Evolutionary conservation across 2,113 vertebrate species (phyloP), one percentile per base, ranked within the genome.

Genomic region (Dromiciops gliroides): DNA sequence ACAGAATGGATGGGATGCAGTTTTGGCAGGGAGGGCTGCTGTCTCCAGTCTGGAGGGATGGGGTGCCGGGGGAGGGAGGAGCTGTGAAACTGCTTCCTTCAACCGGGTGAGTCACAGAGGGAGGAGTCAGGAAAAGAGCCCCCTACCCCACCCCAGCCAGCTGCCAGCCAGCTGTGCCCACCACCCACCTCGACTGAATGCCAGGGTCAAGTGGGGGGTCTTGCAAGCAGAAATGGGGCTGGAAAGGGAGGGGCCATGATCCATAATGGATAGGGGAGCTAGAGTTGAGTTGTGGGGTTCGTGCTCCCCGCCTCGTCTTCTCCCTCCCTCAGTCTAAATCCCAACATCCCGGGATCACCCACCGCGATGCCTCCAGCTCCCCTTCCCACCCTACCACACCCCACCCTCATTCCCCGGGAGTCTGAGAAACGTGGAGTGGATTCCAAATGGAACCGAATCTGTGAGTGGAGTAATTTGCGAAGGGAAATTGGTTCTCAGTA

Each of bases 111-210:
- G 96, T 98, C 97, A 97, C 47, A 56, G 94, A 51, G 51, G 92
- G 95, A 96, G 91, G 89, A 95, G 96, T 94, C 75, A 95, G 97
- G 95, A 96, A 95, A 91, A 75, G 50, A 94, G 96, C 91, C 93
- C 91, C 93, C 94, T 49, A 94, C 95, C 91, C 93, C 91, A 92
- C 93, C 95, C 51, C 60, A 90, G 31, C 97, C 99, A 99, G 99
- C 99, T 99, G 99, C 98, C 95, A 97, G 97, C 98, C 99, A 99
- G 99, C 99, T 99, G 99, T 98, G 98, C 91, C 95, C 94, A 90
- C 96, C 94, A 10, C 91, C 89, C 93, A 90, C 94, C 60, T 97
- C 98, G 51, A 52, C 51, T 2, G 31, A 93, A 91, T 96, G 97
- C 97, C 97, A 97, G 91, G 95, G 97, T 96, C 97, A 94, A 96